Conservation (phyloP, 1,140 invertebrate species). For the Stegodyphus dumicola region DNA sequence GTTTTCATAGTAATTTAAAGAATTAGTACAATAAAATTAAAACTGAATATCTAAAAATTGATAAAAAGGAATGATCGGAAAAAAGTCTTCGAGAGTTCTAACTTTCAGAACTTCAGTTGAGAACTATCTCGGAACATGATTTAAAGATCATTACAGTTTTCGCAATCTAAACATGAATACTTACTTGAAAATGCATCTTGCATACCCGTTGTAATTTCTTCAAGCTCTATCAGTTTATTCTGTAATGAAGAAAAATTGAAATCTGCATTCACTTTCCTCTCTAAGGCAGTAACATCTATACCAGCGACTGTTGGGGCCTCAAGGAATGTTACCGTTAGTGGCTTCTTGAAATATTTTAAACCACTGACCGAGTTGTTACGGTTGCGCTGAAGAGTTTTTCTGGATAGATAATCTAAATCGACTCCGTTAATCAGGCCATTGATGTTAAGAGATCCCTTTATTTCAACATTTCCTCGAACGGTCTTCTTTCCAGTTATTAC, state of each 20-base stretch:
- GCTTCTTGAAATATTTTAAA: conserved; percentile 22
- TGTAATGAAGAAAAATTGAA: conserved; percentile 1
- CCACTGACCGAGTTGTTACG: conserved; percentile 26
- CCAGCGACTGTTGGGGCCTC: conserved; percentile 32
- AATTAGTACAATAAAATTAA: no score
- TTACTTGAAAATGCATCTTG: conserved; percentile 38
- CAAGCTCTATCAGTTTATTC: conserved; percentile 17
- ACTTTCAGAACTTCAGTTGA: no score
- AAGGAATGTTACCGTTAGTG: conserved; percentile 11
- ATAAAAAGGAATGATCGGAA: no score
- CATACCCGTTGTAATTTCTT: conserved; percentile 5
- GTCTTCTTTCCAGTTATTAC: conserved; percentile 43
- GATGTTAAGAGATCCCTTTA: conserved; percentile 23
- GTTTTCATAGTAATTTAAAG: no score
- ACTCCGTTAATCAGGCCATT: conserved; percentile 22
- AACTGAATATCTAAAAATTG: no score
- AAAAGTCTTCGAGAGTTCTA: no score
- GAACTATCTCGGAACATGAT: no score
- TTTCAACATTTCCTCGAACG: conserved; percentile 13
- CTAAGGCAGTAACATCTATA: conserved; percentile 4
- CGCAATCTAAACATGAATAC: neutral
- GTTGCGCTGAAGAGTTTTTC: conserved; percentile 22
- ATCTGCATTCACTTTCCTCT: conserved; percentile 9
- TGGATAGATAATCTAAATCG: conserved; percentile 12
- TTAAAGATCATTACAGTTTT: no score